Evolutionary conservation across 2,888 invertebrate genomes (phyloP), one percentile per base, ranked within the genome.

Genomic region (Diaprepes abbreviatus): DNA sequence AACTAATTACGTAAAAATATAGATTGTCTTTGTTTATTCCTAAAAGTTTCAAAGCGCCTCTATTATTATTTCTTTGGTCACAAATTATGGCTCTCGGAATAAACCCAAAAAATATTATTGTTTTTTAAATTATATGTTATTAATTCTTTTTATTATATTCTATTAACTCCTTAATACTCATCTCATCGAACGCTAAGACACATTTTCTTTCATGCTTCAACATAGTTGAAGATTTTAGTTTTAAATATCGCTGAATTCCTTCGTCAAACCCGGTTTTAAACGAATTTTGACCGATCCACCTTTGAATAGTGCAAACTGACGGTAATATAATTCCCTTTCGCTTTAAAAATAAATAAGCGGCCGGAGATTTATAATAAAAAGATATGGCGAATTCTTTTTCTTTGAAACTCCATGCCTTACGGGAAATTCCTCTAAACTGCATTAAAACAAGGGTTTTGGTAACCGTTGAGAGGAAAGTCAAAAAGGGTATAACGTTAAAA

Each of bases 291-390:
- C 38, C 6, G 3, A 58, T 28, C 24, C 28, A 58, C 6, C 14
- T 3, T 14, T 19, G 10, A 12, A 55, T 35, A 10, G 35, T 54
- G 9, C 6, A 16, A 1, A 17, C 17, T 10, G 35, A 16, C 3
- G 54, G 54, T 17, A 54, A 35, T 3, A 43, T 21, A 40, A 58
- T 40, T 2, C 38, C 38, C 14, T 58, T 38, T 6, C 24, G 58
- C 24, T 40, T 38, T 38, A 58, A 40, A 28, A 59, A 59, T 12
- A 12, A 5, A 28, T 28, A 59, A 2, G 59, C 31, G 1, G 59
- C 43, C 7, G 59, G 43, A 40, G 59, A 58, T 16, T 58, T 58
- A 58, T 58, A 58, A 40, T 7, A 58, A 28, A 58, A 14, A 10
- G 58, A 59, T 21, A 59, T 21, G 10, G 59, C 21, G 5, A 59